A percentile compares a stretch with the other conserved stretches of the same genome.
Evolutionary conservation across 2,113 vertebrate genomes (phyloP).

Genomic region (Epinephelus lanceolatus): DNA sequence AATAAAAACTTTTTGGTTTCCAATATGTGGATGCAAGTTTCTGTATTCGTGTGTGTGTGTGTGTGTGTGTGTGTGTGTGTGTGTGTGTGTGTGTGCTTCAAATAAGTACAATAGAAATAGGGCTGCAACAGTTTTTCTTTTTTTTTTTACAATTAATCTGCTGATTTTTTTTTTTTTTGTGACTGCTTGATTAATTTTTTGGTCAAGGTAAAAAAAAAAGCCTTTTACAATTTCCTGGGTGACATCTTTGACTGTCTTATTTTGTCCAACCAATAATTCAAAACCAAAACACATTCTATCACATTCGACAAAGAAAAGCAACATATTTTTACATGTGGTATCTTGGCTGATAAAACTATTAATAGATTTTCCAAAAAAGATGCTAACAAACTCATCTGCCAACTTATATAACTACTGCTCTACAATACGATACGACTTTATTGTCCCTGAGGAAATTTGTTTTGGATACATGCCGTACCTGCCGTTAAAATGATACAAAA

Average conservation of each 20-base stretch:
- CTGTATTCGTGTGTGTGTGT: background rate
- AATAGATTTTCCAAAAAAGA: background rate
- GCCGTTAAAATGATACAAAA: too few relatives aligned
- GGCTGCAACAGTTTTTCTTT: background rate
- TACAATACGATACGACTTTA: too few relatives aligned
- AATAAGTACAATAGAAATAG: background rate
- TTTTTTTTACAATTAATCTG: background rate
- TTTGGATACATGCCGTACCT: too few relatives aligned
- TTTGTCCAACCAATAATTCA: background rate
- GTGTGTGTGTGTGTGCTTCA: background rate
- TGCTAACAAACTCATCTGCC: background rate
- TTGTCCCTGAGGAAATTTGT: too few relatives aligned
- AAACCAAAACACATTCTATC: background rate
- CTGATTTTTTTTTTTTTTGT: background rate
- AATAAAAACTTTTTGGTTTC: constrained; percentile 83
- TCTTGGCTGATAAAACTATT: background rate
- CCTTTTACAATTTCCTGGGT: background rate
- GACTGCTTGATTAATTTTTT: background rate
- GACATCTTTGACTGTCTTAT: background rate
- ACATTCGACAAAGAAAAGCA: background rate
- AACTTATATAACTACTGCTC: too few relatives aligned
- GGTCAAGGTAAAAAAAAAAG: background rate
- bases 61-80: background rate
- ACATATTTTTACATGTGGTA: background rate
- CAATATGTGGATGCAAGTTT: background rate